Evolutionary conservation across 2,888 invertebrate species (phyloP), one percentile per base, ranked within the genome.

Genomic region (Gandaritis pyraliata): DNA sequence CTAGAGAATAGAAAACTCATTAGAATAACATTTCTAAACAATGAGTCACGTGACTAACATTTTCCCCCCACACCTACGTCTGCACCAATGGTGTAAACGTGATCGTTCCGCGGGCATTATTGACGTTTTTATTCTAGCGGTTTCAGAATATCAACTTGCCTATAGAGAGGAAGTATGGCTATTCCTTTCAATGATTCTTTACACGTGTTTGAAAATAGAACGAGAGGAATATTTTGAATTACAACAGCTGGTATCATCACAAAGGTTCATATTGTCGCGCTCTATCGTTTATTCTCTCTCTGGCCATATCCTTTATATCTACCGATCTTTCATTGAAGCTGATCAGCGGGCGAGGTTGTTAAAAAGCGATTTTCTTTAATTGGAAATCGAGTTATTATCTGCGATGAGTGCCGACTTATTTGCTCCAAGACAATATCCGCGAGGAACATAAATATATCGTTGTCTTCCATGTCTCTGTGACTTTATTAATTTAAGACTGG

Each of bases 341-440:
- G 78, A 81, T 81, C 81, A 79, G 72, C 65, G 71, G n/a, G 71
- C 43, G 73, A 78, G 71, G 72, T 75, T 74, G 75, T 74, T 72
- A 79, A 81, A 78, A 77, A 76, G 74, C 75, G 75, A 79, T 78
- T 79, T 75, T 72, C 75, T 80, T 75, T 82, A 82, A 82, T 81
- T 81, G 66, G 69, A 75, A 74, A 79, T 78, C 71, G 73, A 77
- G 73, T 76, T 75, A 77, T 78, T 75, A 67, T 52, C 63, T 72
- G 66, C 64, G 66, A 69, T 67, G 66, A 65, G 64, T 49, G 56
- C 54, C 48, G 67, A 69, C 64, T 65, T 69, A 65, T 66, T 74
- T 66, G 65, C 59, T 70, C 61, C 36, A 51, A 54, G 56, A 65
- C 64, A 68, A 74, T 76, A 72, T 71, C 65, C 65, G 63, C 64